phyloP scores from a whole-genome alignment of 2,888 invertebrate species.

The Oligia fasciuncula region DNA sequence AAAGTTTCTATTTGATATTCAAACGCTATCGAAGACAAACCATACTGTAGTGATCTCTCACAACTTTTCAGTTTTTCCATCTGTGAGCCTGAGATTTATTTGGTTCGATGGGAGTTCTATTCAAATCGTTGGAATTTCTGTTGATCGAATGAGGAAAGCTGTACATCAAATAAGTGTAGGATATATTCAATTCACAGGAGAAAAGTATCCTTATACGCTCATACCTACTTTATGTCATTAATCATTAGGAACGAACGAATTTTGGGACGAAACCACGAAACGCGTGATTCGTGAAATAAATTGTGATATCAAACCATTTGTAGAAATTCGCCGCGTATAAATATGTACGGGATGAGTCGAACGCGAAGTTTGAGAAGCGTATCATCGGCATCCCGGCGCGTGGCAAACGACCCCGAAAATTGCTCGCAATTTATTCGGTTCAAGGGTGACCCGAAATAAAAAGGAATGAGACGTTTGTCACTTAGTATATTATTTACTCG shows the following conservation, averaged over 20 bases:
- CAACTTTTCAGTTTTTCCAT: constrained; percentile 54
- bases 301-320: constrained; percentile 76
- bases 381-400: constrained; percentile 85
- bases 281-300: constrained; percentile 63
- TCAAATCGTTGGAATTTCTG: constrained; percentile 43
- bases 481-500: constrained; percentile 85
- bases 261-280: constrained; percentile 40
- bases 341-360: constrained; percentile 71
- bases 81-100: constrained; percentile 52
- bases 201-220: constrained; percentile 16
- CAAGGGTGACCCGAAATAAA: constrained; percentile 87
- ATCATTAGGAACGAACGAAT: constrained; percentile 53
- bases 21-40: constrained; percentile 38
- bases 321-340: constrained; percentile 67
- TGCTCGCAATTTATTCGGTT: constrained; percentile 87
- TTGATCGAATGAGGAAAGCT: constrained; percentile 40
- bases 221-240: constrained; percentile 32
- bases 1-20: constrained; percentile 48
- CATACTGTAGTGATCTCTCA: constrained; percentile 47
- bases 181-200: constrained; percentile 27
- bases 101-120: constrained; percentile 47
- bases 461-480: constrained; percentile 85
- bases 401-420: constrained; percentile 87
- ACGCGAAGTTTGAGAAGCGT: constrained; percentile 79
- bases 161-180: constrained; percentile 29